Evolutionary conservation across 2,888 invertebrate genomes (phyloP), one percentile per base, ranked within the genome.

Genomic region (Plagiodera versicolora): DNA sequence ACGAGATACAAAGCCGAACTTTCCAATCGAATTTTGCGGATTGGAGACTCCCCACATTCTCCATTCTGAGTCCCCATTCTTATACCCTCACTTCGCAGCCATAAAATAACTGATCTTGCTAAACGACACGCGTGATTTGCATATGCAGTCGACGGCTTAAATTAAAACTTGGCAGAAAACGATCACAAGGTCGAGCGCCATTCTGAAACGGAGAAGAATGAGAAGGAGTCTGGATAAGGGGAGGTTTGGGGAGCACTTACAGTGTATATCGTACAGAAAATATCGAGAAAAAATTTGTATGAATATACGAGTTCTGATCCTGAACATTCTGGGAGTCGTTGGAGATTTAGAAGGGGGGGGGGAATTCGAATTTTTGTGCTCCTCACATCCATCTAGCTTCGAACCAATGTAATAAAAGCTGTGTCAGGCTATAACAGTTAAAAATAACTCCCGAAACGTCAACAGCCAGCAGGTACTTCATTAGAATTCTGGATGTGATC

Each of bases 71-170:
- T 63, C 68, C 61, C 68, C 69, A 65, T 70, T 73, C 72, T 70
- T 73, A 70, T 72, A 73, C 69, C 68, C 71, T 69, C 73, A 68
- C 70, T 67, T 65, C 70, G 67, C 65, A 69, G 74, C 76, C 70
- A 75, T 77, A 77, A 78, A 78, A 77, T 78, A 77, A 78, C 77
- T 74, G 77, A 77, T 76, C 76, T 73, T 63, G 72, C 74, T 76
- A 75, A 78, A 77, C 75, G 77, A 75, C 76, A 78, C 75, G 77
- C 77, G 77, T 75, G 78, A 79, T 79, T 79, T 79, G 79, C 78
- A 79, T 79, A 75, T 77, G 75, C 72, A 77, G 74, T 71, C 71
- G 76, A 75, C 75, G 72, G 76, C 74, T 76, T 77, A 75, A 77
- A 77, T 77, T 78, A 77, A 77, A 77, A 77, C 72, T 71, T 72